These are phyloP conservation scores for Maniola hyperantus DNA, from an alignment of 2,888 invertebrate species.

Conservation along the genomic window DNA sequence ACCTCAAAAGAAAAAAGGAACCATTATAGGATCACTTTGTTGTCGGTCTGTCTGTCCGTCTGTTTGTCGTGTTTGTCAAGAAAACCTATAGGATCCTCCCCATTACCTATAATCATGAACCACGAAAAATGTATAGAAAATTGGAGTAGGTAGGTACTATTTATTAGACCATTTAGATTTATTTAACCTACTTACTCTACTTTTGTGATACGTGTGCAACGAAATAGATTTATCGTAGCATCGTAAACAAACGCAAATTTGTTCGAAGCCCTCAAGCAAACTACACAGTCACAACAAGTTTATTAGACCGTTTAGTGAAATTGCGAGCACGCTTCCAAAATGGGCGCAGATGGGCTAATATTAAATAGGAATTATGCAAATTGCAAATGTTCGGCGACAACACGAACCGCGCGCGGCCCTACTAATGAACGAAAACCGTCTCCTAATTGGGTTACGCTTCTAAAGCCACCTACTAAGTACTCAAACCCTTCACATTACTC, in stretches of 20 bases:
- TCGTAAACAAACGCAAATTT: slow-evolving; percentile 8
- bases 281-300: slow-evolving; percentile 12
- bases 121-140: too few relatives aligned
- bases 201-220: neutral
- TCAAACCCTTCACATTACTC: too few relatives aligned
- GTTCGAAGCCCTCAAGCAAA: slow-evolving; percentile 2
- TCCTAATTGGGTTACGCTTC: slow-evolving; percentile 15
- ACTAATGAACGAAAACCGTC: slow-evolving; percentile 30
- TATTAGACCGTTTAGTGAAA: slow-evolving; percentile 20
- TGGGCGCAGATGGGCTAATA: slow-evolving; percentile 26
- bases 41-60: too few relatives aligned
- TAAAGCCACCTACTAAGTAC: neutral
- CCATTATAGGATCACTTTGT: too few relatives aligned
- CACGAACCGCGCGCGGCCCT: slow-evolving; percentile 19
- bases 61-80: too few relatives aligned
- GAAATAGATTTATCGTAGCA: slow-evolving; percentile 4
- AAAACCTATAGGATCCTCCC: too few relatives aligned
- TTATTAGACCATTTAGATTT: too few relatives aligned
- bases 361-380: slow-evolving; percentile 39
- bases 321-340: slow-evolving; percentile 13
- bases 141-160: too few relatives aligned
- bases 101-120: too few relatives aligned
- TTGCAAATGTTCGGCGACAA: slow-evolving; percentile 32
- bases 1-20: too few relatives aligned
- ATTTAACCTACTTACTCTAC: neutral